phyloP scores from a whole-genome alignment of 1,140 invertebrate genomes.

The Anagrus nilaparvatae region DNA sequence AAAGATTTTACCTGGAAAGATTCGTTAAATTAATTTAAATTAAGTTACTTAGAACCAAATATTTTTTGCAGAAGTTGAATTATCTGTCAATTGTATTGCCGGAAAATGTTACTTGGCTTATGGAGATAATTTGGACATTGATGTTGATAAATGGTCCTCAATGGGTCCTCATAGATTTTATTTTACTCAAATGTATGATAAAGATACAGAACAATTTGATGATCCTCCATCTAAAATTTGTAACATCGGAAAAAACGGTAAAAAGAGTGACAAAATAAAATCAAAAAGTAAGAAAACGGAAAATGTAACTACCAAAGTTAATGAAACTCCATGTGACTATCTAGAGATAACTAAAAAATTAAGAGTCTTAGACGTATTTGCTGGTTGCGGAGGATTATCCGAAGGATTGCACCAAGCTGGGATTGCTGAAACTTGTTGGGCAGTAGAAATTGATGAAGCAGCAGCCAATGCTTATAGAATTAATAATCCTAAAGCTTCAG shows the following conservation, averaged over 20 bases:
- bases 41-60: no score
- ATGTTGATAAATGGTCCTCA: slow-evolving; percentile 48
- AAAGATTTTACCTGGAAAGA: no score
- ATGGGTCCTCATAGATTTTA: slow-evolving; percentile 62
- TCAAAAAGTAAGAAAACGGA: neutral
- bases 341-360: slow-evolving; percentile 41
- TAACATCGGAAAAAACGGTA: slow-evolving; percentile 48
- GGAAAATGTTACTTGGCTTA: slow-evolving; percentile 55
- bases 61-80: slow-evolving; percentile 39
- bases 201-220: neutral
- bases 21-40: no score
- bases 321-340: slow-evolving; percentile 22
- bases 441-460: slow-evolving; percentile 67
- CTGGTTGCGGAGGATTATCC: slow-evolving; percentile 67
- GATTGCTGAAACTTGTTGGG: slow-evolving; percentile 62
- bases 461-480: slow-evolving; percentile 70
- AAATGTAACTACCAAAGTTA: neutral
- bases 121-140: slow-evolving; percentile 42
- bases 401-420: slow-evolving; percentile 64
- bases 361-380: slow-evolving; percentile 70
- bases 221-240: slow-evolving; percentile 53
- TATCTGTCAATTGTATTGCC: slow-evolving; percentile 43
- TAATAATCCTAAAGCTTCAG: slow-evolving; percentile 63
- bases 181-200: slow-evolving; percentile 47
- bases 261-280: slow-evolving; percentile 50